Conservation (phyloP, 2,888 invertebrate genomes). For the Drosophila yooni region DNA sequence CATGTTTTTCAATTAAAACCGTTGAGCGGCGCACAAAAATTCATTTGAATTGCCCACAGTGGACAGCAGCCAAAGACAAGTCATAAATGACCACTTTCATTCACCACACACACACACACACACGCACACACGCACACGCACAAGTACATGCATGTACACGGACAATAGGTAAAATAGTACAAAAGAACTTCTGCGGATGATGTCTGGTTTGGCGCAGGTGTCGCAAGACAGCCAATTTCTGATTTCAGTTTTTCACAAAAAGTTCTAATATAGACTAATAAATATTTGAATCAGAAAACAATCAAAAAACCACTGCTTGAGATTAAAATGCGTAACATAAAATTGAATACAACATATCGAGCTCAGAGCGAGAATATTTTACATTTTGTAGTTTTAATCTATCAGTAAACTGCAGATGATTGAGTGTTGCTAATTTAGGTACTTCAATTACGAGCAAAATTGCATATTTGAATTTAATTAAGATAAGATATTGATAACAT, state of each 20-base stretch:
- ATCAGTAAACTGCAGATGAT: neutral
- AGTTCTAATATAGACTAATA: neutral
- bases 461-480: neutral
- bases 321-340: too few relatives aligned
- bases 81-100: constrained; percentile 63
- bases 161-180: neutral
- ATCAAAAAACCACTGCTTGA: too few relatives aligned
- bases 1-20: constrained; percentile 78
- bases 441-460: neutral
- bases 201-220: neutral
- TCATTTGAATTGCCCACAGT: constrained; percentile 69
- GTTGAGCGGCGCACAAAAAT: constrained; percentile 67
- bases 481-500: neutral
- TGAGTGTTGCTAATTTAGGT: neutral
- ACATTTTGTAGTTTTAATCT: neutral
- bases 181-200: neutral
- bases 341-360: neutral
- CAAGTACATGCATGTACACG: neutral
- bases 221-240: neutral
- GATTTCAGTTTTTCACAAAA: neutral
- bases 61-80: constrained; percentile 56
- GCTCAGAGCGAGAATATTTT: neutral
- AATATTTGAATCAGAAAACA: neutral
- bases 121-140: neutral
- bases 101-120: neutral